phyloP scores from a whole-genome alignment of 1,140 invertebrate species.

The Galleria mellonella region DNA sequence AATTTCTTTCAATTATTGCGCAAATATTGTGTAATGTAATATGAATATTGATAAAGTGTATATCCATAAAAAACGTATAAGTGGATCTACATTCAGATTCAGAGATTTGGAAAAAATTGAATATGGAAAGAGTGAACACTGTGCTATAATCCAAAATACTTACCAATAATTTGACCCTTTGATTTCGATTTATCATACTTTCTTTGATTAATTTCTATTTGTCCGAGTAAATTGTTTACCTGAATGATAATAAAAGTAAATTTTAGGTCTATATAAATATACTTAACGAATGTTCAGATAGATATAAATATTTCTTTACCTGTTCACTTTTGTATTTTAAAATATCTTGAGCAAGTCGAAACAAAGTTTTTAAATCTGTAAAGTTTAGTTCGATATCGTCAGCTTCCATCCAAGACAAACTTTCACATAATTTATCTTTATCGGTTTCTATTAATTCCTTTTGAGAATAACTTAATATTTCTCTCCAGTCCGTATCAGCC shows the following conservation, averaged over 20 bases:
- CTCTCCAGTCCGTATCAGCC: conserved; percentile 76
- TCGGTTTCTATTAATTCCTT: conserved; percentile 74
- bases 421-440: conserved; percentile 78
- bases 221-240: conserved; percentile 47
- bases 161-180: conserved; percentile 19
- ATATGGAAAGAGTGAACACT: no score
- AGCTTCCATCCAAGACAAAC: conserved; percentile 75
- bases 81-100: no score
- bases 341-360: conserved; percentile 78
- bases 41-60: no score
- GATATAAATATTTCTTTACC: conserved; percentile 43
- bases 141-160: conserved; percentile 8
- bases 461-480: conserved; percentile 73
- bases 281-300: not conserved
- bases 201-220: conserved; percentile 31
- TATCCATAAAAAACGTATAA: no score
- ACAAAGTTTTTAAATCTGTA: conserved; percentile 72
- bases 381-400: conserved; percentile 75
- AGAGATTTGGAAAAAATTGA: no score
- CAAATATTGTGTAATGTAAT: no score
- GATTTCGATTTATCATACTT: conserved; percentile 32
- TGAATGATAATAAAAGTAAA: not conserved
- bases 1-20: no score
- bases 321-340: conserved; percentile 80
- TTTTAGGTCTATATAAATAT: not conserved